Percentiles rank a stretch among this genome's conserved stretches.
These are phyloP conservation scores for Sebastes trivittatus DNA, from an alignment of 2,797 vertebrate genomes.

Conservation along the genomic window DNA sequence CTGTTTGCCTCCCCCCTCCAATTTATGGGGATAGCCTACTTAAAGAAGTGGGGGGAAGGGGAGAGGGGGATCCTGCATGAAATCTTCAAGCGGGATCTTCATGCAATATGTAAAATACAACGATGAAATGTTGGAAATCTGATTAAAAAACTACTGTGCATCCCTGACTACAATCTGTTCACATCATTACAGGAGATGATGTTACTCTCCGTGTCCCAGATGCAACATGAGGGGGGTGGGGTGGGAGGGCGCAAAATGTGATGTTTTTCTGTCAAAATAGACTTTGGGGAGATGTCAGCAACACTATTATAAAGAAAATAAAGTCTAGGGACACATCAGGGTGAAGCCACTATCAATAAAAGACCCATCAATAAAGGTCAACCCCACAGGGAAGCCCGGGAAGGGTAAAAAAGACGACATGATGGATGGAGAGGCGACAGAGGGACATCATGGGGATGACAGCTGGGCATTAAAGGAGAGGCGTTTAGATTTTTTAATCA, in stretches of 20 bases:
- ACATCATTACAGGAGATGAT: neutral
- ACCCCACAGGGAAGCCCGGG: neutral
- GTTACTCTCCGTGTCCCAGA: conserved; percentile 2
- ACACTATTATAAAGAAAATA: neutral
- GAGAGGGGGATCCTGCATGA: neutral
- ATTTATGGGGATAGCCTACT: conserved; percentile 44
- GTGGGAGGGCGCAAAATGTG: neutral
- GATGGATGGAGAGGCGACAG: conserved; percentile 43
- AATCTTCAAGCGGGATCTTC: neutral
- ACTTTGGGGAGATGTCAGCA: conserved; percentile 18
- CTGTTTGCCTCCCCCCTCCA: conserved; percentile 30
- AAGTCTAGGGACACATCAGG: neutral
- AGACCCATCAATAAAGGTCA: conserved; percentile 38
- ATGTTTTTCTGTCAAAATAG: neutral
- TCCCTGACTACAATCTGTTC: neutral
- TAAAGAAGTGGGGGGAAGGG: neutral
- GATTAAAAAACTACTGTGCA: neutral
- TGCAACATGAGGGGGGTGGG: neutral
- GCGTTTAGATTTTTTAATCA: neutral
- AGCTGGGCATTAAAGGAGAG: conserved; percentile 11
- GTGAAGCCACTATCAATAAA: conserved; percentile 18
- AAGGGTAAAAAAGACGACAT: conserved; percentile 41
- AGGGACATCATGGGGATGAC: neutral
- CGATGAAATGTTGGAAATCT: neutral
- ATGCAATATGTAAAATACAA: neutral